These are phyloP conservation scores for Orthosia gracilis DNA, from an alignment of 2,888 invertebrate genomes.

Conservation along the genomic window DNA sequence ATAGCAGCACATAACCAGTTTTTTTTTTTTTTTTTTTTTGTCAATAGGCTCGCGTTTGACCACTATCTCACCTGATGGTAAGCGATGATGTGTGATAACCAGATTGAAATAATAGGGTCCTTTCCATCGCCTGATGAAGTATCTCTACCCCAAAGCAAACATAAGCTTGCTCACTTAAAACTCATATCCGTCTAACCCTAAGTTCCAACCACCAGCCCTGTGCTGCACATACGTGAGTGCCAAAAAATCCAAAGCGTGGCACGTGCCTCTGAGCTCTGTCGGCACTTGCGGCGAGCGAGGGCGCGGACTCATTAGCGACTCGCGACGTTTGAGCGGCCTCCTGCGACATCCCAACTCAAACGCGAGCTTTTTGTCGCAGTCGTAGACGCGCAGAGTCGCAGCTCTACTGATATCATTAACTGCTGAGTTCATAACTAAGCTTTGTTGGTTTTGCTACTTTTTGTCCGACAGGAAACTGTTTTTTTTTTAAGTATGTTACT, in stretches of 20 bases:
- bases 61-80: too few species aligned
- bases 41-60: too few species aligned
- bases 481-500: background rate
- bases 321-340: slow-evolving; percentile 58
- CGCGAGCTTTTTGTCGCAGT: slow-evolving; percentile 37
- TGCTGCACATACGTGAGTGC: slow-evolving; percentile 58
- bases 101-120: background rate
- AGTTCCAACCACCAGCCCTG: slow-evolving; percentile 53
- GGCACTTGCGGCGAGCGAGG: slow-evolving; percentile 64
- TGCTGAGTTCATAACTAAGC: slow-evolving; percentile 31
- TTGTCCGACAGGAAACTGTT: background rate
- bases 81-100: too few species aligned
- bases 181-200: slow-evolving; percentile 28
- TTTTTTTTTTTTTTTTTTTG: too few species aligned
- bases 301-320: slow-evolving; percentile 73
- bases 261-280: slow-evolving; percentile 68
- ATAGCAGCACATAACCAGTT: background rate
- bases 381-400: slow-evolving; percentile 1
- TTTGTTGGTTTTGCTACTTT: background rate
- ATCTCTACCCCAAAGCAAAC: slow-evolving; percentile 13
- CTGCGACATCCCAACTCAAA: slow-evolving; percentile 35
- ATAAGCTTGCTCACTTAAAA: slow-evolving; percentile 25
- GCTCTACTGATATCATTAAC: slow-evolving; percentile 49
- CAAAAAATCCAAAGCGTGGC: slow-evolving; percentile 70
- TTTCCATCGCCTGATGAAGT: slow-evolving; percentile 14